Base-by-base conservation (phyloP, 1,140 invertebrate species). In the Drosophila hydei region DNA sequence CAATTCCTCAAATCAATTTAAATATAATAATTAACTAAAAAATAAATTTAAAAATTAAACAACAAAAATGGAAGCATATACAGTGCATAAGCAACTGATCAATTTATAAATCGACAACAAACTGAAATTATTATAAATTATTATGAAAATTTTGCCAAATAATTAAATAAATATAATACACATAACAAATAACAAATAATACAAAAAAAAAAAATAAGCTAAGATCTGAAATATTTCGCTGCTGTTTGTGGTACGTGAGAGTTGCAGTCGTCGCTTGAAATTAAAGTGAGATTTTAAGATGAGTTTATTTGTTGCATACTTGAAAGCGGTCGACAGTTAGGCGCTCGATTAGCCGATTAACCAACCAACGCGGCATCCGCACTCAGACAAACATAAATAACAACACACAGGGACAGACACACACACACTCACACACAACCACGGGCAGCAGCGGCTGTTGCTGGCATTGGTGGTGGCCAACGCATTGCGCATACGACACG, bases 401-500 rank as follows among this genome's bases (percentile, higher is more conserved):
- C 47, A 72, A 21, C 0, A 14, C 14, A 42, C 38, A 42, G 14
- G 16, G 38, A 23, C 38, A 48, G 33, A 56, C 18, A 69, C 61
- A 70, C 45, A 16, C 47, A 68, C 42, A 60, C 21, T 50, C 52
- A 65, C 47, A 42, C 40, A 64, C 21, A 69, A 58, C 60, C n/a
- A n/a, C n/a, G n/a, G n/a, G n/a, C n/a, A 72, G 65, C 72, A 75
- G 75, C 78, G 68, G 72, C 69, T 89, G 60, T 75, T 83, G 75
- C 72, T 83, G 78, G 72, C 55, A 83, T 83, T 78, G 84, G 80
- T 69, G 63, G 75, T 69, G 48, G 62, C 48, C 42, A 70, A 68
- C 74, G 30, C 30, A 60, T 85, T 87, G 81, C 81, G 83, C 74
- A 87, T 87, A 87, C 81, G 81, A 75, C 83, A 81, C 47, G 81